Percentiles rank a stretch among this genome's conserved stretches.
These are phyloP conservation scores for Xylota sylvarum DNA, from an alignment of 2,888 invertebrate genomes.

Conservation along the genomic window DNA sequence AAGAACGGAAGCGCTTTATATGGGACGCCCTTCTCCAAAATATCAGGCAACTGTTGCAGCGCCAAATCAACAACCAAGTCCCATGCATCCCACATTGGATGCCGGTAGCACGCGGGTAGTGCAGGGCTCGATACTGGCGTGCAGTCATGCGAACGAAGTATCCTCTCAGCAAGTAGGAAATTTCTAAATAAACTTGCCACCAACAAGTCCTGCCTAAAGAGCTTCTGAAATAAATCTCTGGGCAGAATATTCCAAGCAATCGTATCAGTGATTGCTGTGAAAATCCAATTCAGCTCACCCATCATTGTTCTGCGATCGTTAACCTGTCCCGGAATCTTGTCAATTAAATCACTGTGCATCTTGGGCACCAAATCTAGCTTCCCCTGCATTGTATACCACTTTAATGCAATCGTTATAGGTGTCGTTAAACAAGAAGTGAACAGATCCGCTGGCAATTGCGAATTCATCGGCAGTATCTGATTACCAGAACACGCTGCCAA, in stretches of 20 bases:
- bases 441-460: slow-evolving; percentile 98
- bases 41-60: slow-evolving; percentile 94
- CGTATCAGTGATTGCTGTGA: slow-evolving; percentile 99
- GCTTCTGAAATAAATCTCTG: slow-evolving; percentile 96
- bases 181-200: slow-evolving; percentile 99
- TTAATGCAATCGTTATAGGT: slow-evolving; percentile 97
- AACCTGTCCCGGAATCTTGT: slow-evolving; percentile 98
- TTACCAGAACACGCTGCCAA: slow-evolving; percentile 97
- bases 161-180: slow-evolving; percentile 97
- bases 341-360: slow-evolving; percentile 93
- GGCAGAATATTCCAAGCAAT: slow-evolving; percentile 99
- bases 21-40: slow-evolving; percentile 87
- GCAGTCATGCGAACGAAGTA: slow-evolving; percentile 98
- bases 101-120: slow-evolving; percentile 95
- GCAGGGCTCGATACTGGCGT: slow-evolving; percentile 97
- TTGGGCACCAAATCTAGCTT: slow-evolving; percentile 92
- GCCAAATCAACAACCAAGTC: slow-evolving; percentile 98
- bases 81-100: slow-evolving; percentile 99
- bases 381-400: slow-evolving; percentile 95
- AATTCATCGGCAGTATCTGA: slow-evolving; percentile 98
- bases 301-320: slow-evolving; percentile 98
- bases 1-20: slow-evolving; percentile 96
- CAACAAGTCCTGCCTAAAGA: slow-evolving; percentile 98
- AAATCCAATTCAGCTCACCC: slow-evolving; percentile 99
- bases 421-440: slow-evolving; percentile 99